These are phyloP conservation scores for Dipodomys spectabilis DNA, from an alignment of 2,113 vertebrate species.

Conservation along the genomic window DNA sequence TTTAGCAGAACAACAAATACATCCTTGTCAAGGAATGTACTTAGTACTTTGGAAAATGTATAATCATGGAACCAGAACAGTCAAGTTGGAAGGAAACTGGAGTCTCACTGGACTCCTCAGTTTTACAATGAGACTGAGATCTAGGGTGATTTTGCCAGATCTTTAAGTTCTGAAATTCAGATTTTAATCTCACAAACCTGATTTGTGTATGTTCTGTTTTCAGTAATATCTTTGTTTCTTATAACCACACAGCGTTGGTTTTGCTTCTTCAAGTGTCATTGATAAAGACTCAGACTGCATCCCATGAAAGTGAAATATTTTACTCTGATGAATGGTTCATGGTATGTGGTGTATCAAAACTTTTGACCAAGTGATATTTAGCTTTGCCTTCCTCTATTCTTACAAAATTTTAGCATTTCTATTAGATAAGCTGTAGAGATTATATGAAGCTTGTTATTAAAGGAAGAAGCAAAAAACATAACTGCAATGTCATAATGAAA, in stretches of 20 bases:
- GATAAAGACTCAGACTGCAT: neutral
- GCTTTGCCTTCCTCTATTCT: neutral
- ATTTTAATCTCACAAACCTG: slow-evolving; percentile 31
- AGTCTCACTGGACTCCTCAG: neutral
- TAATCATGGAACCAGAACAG: neutral
- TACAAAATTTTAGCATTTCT: neutral
- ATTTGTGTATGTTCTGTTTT: neutral
- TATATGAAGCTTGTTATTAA: neutral
- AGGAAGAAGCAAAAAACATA: neutral
- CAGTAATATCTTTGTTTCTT: neutral
- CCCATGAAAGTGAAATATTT: neutral
- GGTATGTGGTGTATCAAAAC: neutral
- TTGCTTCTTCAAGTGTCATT: slow-evolving; percentile 28
- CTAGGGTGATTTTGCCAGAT: neutral
- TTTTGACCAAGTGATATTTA: neutral
- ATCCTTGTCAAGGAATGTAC: neutral
- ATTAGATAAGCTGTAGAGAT: neutral
- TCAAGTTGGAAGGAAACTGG: neutral
- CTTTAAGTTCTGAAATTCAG: neutral
- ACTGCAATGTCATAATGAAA: neutral
- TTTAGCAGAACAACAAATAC: neutral
- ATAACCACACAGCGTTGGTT: neutral
- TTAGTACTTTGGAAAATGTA: neutral
- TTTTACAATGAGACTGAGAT: neutral
- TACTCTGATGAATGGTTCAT: neutral